Conservation (phyloP, 2,797 vertebrate species). For the Tragopan temminckii region DNA sequence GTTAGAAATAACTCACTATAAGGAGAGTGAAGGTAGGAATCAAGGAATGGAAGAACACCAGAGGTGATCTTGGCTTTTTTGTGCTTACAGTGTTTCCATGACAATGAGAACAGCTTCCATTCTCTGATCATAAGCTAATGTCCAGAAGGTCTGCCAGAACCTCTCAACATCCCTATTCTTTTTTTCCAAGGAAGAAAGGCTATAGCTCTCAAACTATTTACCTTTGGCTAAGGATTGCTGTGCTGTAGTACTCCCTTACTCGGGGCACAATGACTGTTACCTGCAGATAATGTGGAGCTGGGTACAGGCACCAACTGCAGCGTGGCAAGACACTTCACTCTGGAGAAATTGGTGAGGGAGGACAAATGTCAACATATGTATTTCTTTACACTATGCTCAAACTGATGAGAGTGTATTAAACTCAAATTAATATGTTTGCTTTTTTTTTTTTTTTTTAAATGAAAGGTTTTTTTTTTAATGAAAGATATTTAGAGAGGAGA, state of each 20-base stretch:
- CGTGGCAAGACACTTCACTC: not conserved
- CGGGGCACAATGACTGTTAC: not conserved
- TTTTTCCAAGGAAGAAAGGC: not conserved
- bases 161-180: not conserved
- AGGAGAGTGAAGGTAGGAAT: not conserved
- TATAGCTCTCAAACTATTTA: not conserved
- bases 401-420: not conserved
- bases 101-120: not conserved
- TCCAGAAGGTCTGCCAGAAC: not conserved
- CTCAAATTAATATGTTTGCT: not conserved
- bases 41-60: not conserved
- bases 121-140: not conserved
- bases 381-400: not conserved
- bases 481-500: not conserved
- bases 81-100: not conserved
- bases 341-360: not conserved
- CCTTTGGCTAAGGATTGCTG: not conserved
- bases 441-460: not conserved
- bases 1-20: not conserved
- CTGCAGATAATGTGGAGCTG: not conserved
- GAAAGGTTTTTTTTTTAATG: not conserved
- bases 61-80: not conserved
- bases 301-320: not conserved
- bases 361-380: not conserved
- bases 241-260: not conserved